These are phyloP conservation scores for Lethrus apterus DNA, from an alignment of 1,140 invertebrate species.

Conservation along the genomic window DNA sequence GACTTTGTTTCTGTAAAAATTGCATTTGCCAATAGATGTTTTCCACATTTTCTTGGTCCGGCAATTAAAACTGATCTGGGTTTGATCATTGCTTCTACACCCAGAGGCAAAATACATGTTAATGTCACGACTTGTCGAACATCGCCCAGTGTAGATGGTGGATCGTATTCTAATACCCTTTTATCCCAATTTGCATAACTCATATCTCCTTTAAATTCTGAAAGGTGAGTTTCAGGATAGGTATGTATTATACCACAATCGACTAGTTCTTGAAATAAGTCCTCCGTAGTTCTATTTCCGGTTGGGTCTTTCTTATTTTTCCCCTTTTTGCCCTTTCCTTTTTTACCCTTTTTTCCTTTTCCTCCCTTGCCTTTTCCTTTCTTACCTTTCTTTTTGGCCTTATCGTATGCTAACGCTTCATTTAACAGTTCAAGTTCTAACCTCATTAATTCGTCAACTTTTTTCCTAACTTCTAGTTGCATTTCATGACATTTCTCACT, in stretches of 20 bases:
- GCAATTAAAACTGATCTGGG: constrained; percentile 68
- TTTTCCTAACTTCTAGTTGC: constrained; percentile 46
- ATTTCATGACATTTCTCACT: constrained; percentile 46
- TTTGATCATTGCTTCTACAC: constrained; percentile 59
- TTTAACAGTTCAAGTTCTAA: constrained; percentile 48
- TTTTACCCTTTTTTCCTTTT: constrained; percentile 43
- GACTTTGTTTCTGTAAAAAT: constrained; percentile 67
- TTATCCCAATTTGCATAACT: constrained; percentile 42
- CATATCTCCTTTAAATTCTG: constrained; percentile 63
- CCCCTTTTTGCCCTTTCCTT: constrained; percentile 55
- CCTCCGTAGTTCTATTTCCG: constrained; percentile 63
- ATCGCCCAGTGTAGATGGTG: constrained; percentile 52
- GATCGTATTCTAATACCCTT: constrained; percentile 42
- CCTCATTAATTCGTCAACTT: constrained; percentile 52
- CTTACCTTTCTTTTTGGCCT: constrained; percentile 27
- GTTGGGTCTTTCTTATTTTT: constrained; percentile 68
- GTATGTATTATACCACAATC: constrained; percentile 64
- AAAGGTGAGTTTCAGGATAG: constrained; percentile 53
- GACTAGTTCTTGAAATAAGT: constrained; percentile 72
- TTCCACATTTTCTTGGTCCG: constrained; percentile 69
- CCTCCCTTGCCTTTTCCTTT: constrained; percentile 57
- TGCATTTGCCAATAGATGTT: constrained; percentile 68
- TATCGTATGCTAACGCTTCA: constrained; percentile 45
- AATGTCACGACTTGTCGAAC: constrained; percentile 63
- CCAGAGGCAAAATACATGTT: constrained; percentile 69